Conservation (phyloP, 1,140 invertebrate genomes). For the Lordiphosa stackelbergi region DNA sequence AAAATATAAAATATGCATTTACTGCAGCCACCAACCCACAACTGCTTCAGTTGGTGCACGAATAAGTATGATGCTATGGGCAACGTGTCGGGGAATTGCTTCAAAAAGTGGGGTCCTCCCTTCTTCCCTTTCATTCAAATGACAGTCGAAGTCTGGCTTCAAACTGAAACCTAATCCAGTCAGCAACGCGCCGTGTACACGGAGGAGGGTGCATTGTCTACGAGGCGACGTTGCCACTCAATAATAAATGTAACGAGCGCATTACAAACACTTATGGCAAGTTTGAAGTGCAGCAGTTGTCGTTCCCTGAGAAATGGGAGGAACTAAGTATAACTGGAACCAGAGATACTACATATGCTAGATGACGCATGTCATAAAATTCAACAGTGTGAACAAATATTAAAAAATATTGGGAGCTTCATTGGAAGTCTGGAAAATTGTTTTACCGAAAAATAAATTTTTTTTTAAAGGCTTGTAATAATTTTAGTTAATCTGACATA, state of each 20-base stretch:
- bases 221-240: constrained; percentile 53
- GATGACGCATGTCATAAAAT: not conserved
- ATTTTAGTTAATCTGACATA: too few relatives aligned
- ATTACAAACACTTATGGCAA: constrained; percentile 71
- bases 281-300: constrained; percentile 51
- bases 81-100: constrained; percentile 61
- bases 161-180: constrained; percentile 23
- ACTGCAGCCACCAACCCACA: constrained; percentile 31
- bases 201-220: constrained; percentile 41
- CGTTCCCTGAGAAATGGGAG: constrained; percentile 23
- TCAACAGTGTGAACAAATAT: too few relatives aligned
- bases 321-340: constrained; percentile 22
- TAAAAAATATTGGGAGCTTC: too few relatives aligned
- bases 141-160: constrained; percentile 3
- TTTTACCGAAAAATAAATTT: too few relatives aligned
- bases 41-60: constrained; percentile 19
- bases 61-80: constrained; percentile 59
- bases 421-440: too few relatives aligned
- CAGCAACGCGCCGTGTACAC: not conserved
- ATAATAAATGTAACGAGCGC: constrained; percentile 73
- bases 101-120: constrained; percentile 32
- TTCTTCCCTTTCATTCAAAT: constrained; percentile 54
- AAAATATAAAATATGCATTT: constrained; percentile 74
- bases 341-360: constrained; percentile 10
- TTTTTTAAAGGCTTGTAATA: too few relatives aligned